Evolutionary conservation across 2,888 invertebrate species (phyloP).

Genomic region (Andrena dorsata): DNA sequence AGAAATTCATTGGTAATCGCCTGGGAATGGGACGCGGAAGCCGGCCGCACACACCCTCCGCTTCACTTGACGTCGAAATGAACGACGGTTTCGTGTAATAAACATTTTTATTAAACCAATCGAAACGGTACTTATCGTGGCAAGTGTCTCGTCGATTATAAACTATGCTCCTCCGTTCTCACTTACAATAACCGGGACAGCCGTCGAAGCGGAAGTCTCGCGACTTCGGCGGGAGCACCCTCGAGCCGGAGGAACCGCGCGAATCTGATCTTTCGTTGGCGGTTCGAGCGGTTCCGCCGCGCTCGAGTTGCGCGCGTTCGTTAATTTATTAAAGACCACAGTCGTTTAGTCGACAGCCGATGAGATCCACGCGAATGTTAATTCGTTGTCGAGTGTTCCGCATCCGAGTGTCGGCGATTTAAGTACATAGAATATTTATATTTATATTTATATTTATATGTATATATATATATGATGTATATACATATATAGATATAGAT

Average conservation of each 20-base stretch:
- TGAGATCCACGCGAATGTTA: conserved; percentile 64
- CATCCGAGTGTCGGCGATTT: conserved; percentile 42
- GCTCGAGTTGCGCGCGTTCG: conserved; percentile 14
- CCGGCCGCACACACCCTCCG: no score
- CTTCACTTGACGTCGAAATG: no score
- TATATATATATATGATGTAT: conserved; percentile 59
- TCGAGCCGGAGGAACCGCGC: conserved; percentile 5
- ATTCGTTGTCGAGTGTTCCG: conserved; percentile 61
- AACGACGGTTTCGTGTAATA: conserved; percentile 50
- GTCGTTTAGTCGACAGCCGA: conserved; percentile 39
- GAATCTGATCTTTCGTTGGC: background rate
- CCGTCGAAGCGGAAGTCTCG: conserved; percentile 19
- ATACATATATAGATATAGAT: conserved; percentile 67
- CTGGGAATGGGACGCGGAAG: no score
- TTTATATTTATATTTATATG: conserved; percentile 50
- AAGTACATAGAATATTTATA: conserved; percentile 66
- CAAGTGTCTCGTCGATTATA: conserved; percentile 51
- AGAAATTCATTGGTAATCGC: background rate
- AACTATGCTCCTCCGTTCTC: conserved; percentile 38
- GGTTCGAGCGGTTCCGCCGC: conserved; percentile 1
- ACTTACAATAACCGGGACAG: conserved; percentile 27
- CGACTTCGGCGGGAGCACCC: background rate
- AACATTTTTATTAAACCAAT: conserved; percentile 67
- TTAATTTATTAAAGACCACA: conserved; percentile 1
- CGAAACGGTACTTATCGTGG: conserved; percentile 58